Evolutionary conservation across 2,113 vertebrate genomes (phyloP).

Genomic region (Neolamprologus modestus): DNA sequence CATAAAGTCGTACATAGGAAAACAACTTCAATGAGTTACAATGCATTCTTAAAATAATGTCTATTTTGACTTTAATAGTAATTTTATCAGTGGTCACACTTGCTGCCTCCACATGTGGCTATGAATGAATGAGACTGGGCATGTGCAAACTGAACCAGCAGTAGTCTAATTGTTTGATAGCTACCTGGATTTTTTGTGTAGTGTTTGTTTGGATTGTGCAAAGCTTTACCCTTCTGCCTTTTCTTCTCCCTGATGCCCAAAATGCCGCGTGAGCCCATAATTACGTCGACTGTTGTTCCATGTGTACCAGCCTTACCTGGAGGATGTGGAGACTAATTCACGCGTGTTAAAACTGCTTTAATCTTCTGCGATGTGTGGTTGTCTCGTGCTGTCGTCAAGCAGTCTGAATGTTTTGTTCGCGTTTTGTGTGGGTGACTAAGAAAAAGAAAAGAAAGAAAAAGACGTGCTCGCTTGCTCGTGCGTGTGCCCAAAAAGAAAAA

Average conservation of each 20-base stretch:
- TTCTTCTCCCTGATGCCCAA: neutral
- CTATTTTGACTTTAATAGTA: neutral
- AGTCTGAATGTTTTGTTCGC: neutral
- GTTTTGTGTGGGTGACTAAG: neutral
- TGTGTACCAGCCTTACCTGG: conserved; percentile 3
- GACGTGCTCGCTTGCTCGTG: neutral
- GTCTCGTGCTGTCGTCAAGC: neutral
- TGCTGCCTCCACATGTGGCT: neutral
- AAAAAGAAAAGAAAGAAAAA: neutral
- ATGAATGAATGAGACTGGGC: neutral
- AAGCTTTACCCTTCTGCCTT: neutral
- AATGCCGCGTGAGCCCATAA: neutral
- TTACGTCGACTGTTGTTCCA: neutral
- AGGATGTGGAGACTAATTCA: neutral
- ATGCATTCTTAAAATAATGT: neutral
- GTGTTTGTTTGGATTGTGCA: neutral
- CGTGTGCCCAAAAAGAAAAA: neutral
- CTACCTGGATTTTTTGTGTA: neutral
- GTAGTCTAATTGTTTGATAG: neutral
- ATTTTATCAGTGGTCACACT: neutral
- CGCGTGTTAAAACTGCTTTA: neutral
- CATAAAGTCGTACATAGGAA: neutral
- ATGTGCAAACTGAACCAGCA: neutral
- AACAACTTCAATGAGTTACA: neutral
- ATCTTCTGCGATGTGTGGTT: neutral